These are phyloP conservation scores for Carcina quercana DNA, from an alignment of 2,888 invertebrate genomes.

Conservation along the genomic window DNA sequence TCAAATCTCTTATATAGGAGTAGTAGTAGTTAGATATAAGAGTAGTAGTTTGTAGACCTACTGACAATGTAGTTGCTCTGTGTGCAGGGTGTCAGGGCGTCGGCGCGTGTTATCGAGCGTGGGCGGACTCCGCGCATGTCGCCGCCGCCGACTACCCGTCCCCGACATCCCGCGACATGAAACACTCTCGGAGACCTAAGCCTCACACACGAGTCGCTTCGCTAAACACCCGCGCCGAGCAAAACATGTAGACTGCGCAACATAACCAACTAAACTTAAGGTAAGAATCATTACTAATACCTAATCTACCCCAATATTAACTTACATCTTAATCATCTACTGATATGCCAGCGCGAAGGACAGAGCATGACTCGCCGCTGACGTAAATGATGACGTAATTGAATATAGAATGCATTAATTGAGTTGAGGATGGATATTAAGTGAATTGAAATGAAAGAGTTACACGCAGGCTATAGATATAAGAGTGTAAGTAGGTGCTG, in stretches of 20 bases:
- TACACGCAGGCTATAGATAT: too few species aligned
- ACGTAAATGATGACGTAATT: conserved; percentile 37
- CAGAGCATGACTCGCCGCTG: background rate
- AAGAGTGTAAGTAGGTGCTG: too few species aligned
- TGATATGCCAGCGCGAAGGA: too few species aligned
- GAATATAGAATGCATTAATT: conserved; percentile 20
- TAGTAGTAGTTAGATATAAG: background rate
- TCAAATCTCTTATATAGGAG: too few species aligned
- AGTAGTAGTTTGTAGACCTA: background rate
- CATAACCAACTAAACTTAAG: conserved; percentile 32
- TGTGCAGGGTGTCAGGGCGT: conserved; percentile 19
- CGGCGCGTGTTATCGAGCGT: conserved; percentile 56
- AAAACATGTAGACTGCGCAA: conserved; percentile 38
- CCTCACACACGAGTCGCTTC: conserved; percentile 27
- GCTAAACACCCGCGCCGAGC: conserved; percentile 27
- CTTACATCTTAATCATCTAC: too few species aligned
- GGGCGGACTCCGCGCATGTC: conserved; percentile 55
- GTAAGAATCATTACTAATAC: too few species aligned
- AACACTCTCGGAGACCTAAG: conserved; percentile 13
- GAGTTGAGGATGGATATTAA: too few species aligned
- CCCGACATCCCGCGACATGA: too few species aligned
- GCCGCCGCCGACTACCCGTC: conserved; percentile 32
- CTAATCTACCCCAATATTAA: too few species aligned
- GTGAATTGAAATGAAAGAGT: too few species aligned
- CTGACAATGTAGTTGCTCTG: conserved; percentile 2